Percentiles rank a stretch among this genome's conserved stretches.
Conservation (phyloP, 2,888 invertebrate species). For the Ischnus inquisitorius region DNA sequence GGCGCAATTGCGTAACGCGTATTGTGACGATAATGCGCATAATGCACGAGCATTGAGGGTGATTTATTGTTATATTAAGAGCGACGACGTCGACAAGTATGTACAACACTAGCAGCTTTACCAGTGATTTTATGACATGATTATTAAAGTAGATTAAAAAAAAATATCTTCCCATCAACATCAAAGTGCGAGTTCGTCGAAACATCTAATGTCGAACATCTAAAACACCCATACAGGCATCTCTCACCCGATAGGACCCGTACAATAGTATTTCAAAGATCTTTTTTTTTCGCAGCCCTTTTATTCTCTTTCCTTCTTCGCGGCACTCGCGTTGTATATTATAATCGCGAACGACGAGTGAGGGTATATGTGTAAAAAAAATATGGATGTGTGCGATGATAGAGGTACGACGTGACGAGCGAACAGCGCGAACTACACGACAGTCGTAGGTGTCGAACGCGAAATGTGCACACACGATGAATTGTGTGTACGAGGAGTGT, state of each 20-base stretch:
- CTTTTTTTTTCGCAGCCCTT: constrained; percentile 33
- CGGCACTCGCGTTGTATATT: constrained; percentile 27
- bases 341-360: constrained; percentile 21
- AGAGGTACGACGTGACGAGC: constrained; percentile 56
- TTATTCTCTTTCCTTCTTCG: neutral
- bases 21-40: constrained; percentile 31
- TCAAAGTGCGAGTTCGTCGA: constrained; percentile 52
- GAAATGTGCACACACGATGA: constrained; percentile 7
- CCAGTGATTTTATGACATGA: neutral
- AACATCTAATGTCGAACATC: constrained; percentile 47
- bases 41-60: neutral
- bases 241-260: constrained; percentile 55
- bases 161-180: constrained; percentile 36
- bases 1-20: constrained; percentile 34
- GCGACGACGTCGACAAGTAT: neutral
- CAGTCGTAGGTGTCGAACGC: constrained; percentile 46
- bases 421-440: constrained; percentile 68
- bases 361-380: constrained; percentile 39
- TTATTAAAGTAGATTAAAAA: neutral
- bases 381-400: constrained; percentile 49
- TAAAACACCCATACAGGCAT: constrained; percentile 57
- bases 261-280: constrained; percentile 4
- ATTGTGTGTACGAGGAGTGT: constrained; percentile 6
- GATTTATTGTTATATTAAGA: neutral
- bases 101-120: constrained; percentile 4